Evolutionary conservation across 2,888 invertebrate species (phyloP), one percentile per base, ranked within the genome.

Genomic region (Xanthia icteritia): DNA sequence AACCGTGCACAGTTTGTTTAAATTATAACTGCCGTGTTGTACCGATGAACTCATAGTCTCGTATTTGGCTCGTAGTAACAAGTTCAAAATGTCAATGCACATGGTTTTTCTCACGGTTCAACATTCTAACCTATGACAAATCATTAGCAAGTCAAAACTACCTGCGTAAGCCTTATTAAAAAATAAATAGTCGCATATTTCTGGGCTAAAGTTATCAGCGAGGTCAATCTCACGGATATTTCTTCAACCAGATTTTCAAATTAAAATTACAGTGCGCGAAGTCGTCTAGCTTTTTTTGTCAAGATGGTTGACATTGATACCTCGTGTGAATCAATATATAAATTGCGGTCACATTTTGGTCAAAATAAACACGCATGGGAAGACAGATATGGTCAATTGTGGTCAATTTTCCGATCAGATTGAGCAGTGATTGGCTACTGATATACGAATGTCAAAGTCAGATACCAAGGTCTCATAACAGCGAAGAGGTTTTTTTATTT

Each of bases 321-420:
- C 0, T 68, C 76, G 76, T 88, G 89, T 85, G 89, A 88, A 87
- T 86, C 51, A 64, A 77, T 82, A 89, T 85, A 79, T 73, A 82
- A 71, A 79, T 80, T 82, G 87, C 69, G 82, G 87, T 87, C 68
- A 83, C 54, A 74, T 66, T 79, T 77, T 77, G 78, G 72, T 84
- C 79, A 84, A 85, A 86, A 88, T 69, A 85, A 80, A 79, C 81
- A 76, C 70, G 73, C 76, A 74, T 84, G 83, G 72, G 54, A 76
- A 77, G 79, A 81, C 78, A 84, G 87, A 89, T 66, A 86, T 81
- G 75, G 84, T 86, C 85, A 89, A 86, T 89, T 91, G 90, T 85
- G 92, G 91, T 92, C 83, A 82, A 85, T 88, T 84, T 90, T 87
- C 80, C 81, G 82, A 77, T 87, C 86, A 85, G 85, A 85, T 88